Conservation (phyloP, 2,113 vertebrate genomes). For the Notechis scutatus region DNA sequence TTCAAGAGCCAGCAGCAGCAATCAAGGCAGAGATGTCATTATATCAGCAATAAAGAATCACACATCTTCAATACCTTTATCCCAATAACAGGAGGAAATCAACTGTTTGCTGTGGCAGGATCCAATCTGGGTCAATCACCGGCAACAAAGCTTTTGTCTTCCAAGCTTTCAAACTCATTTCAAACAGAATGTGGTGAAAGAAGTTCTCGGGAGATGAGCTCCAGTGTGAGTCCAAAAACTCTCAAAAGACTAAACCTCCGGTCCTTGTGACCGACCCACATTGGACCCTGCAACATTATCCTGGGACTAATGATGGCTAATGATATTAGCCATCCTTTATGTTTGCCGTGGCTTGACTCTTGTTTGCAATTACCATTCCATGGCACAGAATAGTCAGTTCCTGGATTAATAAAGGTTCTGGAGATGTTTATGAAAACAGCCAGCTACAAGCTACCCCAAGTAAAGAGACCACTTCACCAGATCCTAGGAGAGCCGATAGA, state of each 20-base stretch:
- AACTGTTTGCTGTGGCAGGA: not conserved
- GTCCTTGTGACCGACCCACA: no score
- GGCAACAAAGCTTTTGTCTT: not conserved
- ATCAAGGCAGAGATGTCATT: not conserved
- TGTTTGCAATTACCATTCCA: not conserved
- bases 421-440: not conserved
- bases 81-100: not conserved
- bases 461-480: not conserved
- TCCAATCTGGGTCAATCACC: not conserved
- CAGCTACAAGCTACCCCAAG: not conserved
- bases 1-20: not conserved
- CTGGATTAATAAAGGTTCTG: not conserved
- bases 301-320: not conserved
- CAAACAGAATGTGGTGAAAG: no score
- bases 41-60: not conserved
- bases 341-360: not conserved
- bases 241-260: not conserved
- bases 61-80: not conserved
- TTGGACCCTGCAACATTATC: not conserved
- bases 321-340: not conserved
- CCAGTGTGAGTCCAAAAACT: no score
- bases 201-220: no score
- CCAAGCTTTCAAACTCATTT: not conserved
- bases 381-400: not conserved
- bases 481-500: not conserved